phyloP scores from a whole-genome alignment of 2,797 vertebrate species.

The Odontamblyopus lacepedii region DNA sequence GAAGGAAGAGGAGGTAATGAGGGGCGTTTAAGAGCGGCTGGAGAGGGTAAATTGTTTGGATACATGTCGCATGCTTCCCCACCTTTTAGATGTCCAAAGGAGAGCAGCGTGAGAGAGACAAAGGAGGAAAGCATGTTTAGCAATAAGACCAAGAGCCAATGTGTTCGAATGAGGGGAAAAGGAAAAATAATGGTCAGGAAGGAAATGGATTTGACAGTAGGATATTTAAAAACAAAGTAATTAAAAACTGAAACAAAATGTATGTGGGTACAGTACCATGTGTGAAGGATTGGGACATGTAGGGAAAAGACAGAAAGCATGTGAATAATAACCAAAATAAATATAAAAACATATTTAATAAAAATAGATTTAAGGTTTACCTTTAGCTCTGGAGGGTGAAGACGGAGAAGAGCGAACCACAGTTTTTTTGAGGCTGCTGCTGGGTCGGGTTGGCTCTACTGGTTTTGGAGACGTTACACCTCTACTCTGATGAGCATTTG shows the following conservation, averaged over 20 bases:
- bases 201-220: constrained; percentile 24
- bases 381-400: constrained; percentile 93
- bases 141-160: constrained; percentile 30
- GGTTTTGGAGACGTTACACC: constrained; percentile 72
- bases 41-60: constrained; percentile 86
- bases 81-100: constrained; percentile 87
- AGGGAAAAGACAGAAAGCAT: neutral
- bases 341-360: neutral
- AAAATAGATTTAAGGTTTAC: constrained; percentile 69
- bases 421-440: constrained; percentile 83
- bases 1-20: constrained; percentile 68
- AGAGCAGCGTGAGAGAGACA: constrained; percentile 90
- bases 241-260: constrained; percentile 4
- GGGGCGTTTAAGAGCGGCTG: constrained; percentile 80
- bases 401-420: constrained; percentile 90
- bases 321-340: constrained; percentile 5
- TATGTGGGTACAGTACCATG: constrained; percentile 1
- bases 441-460: constrained; percentile 78
- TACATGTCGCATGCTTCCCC: constrained; percentile 91
- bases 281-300: neutral
- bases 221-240: constrained; percentile 28
- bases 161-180: constrained; percentile 25
- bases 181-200: constrained; percentile 15
- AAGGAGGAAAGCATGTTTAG: constrained; percentile 62
- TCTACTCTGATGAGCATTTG: constrained; percentile 74